A percentile compares a stretch with the other conserved stretches of the same genome.
Conservation (phyloP, 2,113 vertebrate genomes). For the Polypterus senegalus region DNA sequence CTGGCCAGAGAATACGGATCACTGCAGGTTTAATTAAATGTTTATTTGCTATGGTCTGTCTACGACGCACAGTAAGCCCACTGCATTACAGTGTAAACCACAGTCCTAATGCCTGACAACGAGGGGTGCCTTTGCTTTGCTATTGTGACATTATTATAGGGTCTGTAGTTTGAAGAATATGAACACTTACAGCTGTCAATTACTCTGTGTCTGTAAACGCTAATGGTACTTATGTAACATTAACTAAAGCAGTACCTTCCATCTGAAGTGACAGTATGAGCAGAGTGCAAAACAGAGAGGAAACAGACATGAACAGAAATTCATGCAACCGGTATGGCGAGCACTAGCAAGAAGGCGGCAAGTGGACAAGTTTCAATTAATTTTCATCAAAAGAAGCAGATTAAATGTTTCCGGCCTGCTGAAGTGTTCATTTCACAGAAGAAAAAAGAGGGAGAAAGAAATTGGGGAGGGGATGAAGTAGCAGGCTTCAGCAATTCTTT, state of each 20-base stretch:
- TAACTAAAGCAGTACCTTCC: slow-evolving; percentile 32
- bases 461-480: slow-evolving; percentile 60
- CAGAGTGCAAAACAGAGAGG: slow-evolving; percentile 23
- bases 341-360: slow-evolving; percentile 63
- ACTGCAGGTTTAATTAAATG: slow-evolving; percentile 15
- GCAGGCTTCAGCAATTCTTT: slow-evolving; percentile 76
- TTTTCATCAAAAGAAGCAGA: slow-evolving; percentile 91
- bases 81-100: slow-evolving; percentile 1
- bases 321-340: slow-evolving; percentile 31
- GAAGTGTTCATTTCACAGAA: slow-evolving; percentile 96
- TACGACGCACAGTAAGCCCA: neutral
- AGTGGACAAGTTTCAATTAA: slow-evolving; percentile 97
- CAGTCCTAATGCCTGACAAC: slow-evolving; percentile 22
- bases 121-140: slow-evolving; percentile 22
- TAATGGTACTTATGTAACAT: slow-evolving; percentile 26
- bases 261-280: slow-evolving; percentile 37
- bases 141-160: slow-evolving; percentile 18
- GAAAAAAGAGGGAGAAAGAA: slow-evolving; percentile 63
- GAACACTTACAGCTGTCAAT: slow-evolving; percentile 37
- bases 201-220: slow-evolving; percentile 30
- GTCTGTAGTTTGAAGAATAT: slow-evolving; percentile 20
- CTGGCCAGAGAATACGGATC: slow-evolving; percentile 14
- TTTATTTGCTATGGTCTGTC: slow-evolving; percentile 28
- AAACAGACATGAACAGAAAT: neutral
- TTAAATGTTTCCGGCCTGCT: slow-evolving; percentile 98